Conservation (phyloP, 1,140 invertebrate genomes). For the Palaemon carinicauda region DNA sequence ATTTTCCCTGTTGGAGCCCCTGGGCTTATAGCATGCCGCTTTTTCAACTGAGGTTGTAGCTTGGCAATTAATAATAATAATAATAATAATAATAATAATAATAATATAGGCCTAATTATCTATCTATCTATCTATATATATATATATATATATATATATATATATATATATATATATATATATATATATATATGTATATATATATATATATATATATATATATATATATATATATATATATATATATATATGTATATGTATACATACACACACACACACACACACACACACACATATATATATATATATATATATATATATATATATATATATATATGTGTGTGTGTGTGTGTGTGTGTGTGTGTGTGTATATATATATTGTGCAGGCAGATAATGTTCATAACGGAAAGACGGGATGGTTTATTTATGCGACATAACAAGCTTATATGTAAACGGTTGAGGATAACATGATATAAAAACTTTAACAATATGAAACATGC, state of each 20-base stretch:
- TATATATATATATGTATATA: not conserved
- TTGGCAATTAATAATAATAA: too few relatives aligned
- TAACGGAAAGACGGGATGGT: too few relatives aligned
- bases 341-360: not conserved
- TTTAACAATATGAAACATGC: too few relatives aligned
- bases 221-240: not conserved
- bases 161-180: constrained; percentile 2
- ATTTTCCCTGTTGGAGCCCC: too few relatives aligned
- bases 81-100: too few relatives aligned
- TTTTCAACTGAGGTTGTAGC: too few relatives aligned
- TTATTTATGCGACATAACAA: too few relatives aligned
- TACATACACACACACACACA: not conserved
- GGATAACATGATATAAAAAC: too few relatives aligned
- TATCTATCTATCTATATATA: not conserved
- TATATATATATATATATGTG: not conserved
- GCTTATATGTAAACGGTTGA: too few relatives aligned
- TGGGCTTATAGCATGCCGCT: too few relatives aligned
- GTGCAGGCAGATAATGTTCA: too few relatives aligned
- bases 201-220: not conserved
- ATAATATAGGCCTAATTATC: too few relatives aligned
- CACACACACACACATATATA: not conserved
- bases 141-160: not conserved
- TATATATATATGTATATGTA: not conserved
- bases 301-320: not conserved
- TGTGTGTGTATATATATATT: not conserved